These are phyloP conservation scores for Dipodomys stephensi DNA, from an alignment of 2,113 vertebrate genomes.

Conservation along the genomic window DNA sequence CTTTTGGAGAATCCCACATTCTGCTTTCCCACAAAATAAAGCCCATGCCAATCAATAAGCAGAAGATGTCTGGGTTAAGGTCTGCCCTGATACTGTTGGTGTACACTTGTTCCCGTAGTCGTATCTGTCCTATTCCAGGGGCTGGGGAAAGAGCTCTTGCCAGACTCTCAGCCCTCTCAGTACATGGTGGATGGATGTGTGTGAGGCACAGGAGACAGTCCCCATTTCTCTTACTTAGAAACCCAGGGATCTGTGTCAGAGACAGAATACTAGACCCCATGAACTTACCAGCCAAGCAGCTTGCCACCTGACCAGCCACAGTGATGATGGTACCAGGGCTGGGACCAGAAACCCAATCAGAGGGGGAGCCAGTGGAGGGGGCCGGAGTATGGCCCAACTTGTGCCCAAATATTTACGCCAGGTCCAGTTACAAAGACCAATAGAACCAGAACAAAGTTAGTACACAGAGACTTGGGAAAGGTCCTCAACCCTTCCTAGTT, in stretches of 20 bases:
- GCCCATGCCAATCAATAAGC: not conserved
- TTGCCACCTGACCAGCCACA: not conserved
- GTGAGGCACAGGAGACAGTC: not conserved
- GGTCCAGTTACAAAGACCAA: not conserved
- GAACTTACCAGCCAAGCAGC: not conserved
- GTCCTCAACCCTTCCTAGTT: not conserved
- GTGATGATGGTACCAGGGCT: rapidly evolving
- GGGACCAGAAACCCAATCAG: constrained; percentile 72
- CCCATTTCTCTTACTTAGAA: not conserved
- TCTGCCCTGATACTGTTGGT: not conserved
- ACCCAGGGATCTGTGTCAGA: not conserved
- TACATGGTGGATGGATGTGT: no score
- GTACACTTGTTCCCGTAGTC: not conserved
- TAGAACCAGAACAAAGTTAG: not conserved
- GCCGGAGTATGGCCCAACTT: not conserved
- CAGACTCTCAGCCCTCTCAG: not conserved
- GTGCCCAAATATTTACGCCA: not conserved
- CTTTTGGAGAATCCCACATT: not conserved
- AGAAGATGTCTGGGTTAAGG: not conserved
- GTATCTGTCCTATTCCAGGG: not conserved
- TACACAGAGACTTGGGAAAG: not conserved
- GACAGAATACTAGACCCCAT: not conserved
- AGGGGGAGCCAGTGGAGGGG: not conserved
- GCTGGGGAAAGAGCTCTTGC: not conserved
- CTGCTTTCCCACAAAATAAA: constrained; percentile 66